Base-by-base conservation (phyloP, 23 tunicate genomes). In the Aplidium turbinatum region DNA sequence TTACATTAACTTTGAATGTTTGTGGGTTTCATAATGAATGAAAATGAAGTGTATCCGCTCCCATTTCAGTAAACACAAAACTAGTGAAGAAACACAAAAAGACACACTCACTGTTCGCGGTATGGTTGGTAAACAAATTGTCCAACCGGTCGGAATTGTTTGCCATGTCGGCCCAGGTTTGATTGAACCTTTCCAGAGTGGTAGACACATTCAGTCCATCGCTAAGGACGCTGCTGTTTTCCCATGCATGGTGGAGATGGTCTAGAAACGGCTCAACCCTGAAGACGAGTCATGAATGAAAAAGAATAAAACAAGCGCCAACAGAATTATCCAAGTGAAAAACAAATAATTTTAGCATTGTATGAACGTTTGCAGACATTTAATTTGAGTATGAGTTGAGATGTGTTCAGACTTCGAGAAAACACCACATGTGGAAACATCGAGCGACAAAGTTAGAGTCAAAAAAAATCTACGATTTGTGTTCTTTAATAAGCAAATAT, bases 261-360 rank as follows among this genome's bases (percentile, higher is more conserved):
- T 78, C 83, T 27, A 78, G 66, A 32, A 78, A 65, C 4, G 69
- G 56, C 33, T 53, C 75, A 51, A 66, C 53, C 11, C 83, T 78
- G 53, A 9, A 22, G 3, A 70, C 45, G 22, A 63, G 25, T 18
- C 62, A 55, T 6, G 6, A 6, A 55, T 13, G 23, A 22, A 18
- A 55, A 55, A 19, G 7, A 55, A 21, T 6, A 21, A 18, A 21
- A 21, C 20, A 13, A 55, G 7, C 24, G 27, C 23, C 20, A 55
- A 21, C 62, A 55, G 62, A 7, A 55, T 18, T 42, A 9, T 42
- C 50, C 11, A 42, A 42, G 11, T 42, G 50, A 9, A 42, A 42
- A 42, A 11, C 11, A 42, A 42, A 42, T 16, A 42, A 9, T 42
- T 42, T 42, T 42, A 16, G 16, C 11, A 42, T n/a, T n/a, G n/a